Conservation (phyloP, 2,113 vertebrate species). For the Alethe diademata region DNA sequence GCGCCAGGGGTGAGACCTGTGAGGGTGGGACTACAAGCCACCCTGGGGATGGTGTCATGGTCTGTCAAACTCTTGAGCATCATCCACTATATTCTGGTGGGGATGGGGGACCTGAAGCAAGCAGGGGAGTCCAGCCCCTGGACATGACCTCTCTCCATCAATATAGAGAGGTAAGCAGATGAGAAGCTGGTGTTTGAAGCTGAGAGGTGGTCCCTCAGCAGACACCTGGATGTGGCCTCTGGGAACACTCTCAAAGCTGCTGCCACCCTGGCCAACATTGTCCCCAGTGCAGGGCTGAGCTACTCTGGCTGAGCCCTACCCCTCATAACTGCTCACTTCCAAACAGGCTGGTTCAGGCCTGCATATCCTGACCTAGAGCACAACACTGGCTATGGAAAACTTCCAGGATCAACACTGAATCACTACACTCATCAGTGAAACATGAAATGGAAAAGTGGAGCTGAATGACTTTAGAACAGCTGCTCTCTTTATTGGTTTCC, state of each 20-base stretch:
- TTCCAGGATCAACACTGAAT: not conserved
- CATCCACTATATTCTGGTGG: not conserved
- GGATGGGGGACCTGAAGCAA: not conserved
- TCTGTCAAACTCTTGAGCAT: not conserved
- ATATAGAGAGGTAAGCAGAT: not conserved
- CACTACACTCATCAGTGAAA: not conserved
- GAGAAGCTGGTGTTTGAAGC: not conserved
- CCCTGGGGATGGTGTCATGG: not conserved
- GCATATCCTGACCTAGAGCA: not conserved
- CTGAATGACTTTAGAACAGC: not conserved
- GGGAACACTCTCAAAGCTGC: not conserved
- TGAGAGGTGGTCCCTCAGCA: not conserved
- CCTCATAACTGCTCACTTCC: not conserved
- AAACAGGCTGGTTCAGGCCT: not conserved
- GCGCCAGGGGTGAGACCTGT: not conserved
- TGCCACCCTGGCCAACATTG: not conserved
- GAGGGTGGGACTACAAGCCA: not conserved
- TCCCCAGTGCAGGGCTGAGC: fast-evolving
- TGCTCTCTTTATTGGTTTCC: not conserved
- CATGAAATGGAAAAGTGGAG: not conserved
- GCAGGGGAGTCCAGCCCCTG: not conserved
- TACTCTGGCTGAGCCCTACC: not conserved
- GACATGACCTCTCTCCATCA: not conserved
- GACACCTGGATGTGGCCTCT: not conserved
- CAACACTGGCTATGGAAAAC: not conserved